Evolutionary conservation across 2,113 vertebrate genomes (phyloP).

Genomic region (Megaceryle torquata): DNA sequence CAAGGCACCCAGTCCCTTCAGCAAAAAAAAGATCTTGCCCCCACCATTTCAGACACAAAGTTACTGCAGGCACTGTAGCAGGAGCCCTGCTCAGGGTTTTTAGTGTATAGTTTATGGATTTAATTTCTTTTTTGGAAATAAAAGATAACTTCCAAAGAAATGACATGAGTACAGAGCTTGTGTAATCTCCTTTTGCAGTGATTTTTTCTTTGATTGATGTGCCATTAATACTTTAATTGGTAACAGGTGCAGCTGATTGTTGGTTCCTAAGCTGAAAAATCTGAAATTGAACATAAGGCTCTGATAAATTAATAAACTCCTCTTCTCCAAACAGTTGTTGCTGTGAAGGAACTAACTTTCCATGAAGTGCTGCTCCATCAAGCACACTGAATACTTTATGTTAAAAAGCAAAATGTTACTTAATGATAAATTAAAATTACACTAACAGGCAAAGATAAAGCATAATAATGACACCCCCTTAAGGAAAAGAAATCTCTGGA

Average conservation of each 20-base stretch:
- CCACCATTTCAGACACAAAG: constrained; percentile 6
- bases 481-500: constrained; percentile 73
- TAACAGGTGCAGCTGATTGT: constrained; percentile 86
- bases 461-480: constrained; percentile 72
- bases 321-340: constrained; percentile 83
- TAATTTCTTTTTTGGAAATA: constrained; percentile 76
- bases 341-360: constrained; percentile 79
- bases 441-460: constrained; percentile 71
- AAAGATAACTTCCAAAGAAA: constrained; percentile 75
- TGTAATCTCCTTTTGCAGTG: constrained; percentile 74
- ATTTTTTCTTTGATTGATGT: constrained; percentile 83
- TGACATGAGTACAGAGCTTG: constrained; percentile 69
- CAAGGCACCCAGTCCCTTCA: constrained; percentile 14
- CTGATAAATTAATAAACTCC: constrained; percentile 87
- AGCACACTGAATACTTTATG: constrained; percentile 81
- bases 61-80: constrained; percentile 4
- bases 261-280: constrained; percentile 79
- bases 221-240: constrained; percentile 86
- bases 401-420: constrained; percentile 82
- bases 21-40: constrained; percentile 21
- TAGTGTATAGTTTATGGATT: constrained; percentile 65
- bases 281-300: constrained; percentile 85
- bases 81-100: constrained; percentile 13
- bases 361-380: constrained; percentile 77
- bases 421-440: constrained; percentile 83